Percentiles rank a stretch among this genome's conserved stretches.
These are phyloP conservation scores for Malurus cyaneus DNA, from an alignment of 2,113 vertebrate species.

Conservation along the genomic window DNA sequence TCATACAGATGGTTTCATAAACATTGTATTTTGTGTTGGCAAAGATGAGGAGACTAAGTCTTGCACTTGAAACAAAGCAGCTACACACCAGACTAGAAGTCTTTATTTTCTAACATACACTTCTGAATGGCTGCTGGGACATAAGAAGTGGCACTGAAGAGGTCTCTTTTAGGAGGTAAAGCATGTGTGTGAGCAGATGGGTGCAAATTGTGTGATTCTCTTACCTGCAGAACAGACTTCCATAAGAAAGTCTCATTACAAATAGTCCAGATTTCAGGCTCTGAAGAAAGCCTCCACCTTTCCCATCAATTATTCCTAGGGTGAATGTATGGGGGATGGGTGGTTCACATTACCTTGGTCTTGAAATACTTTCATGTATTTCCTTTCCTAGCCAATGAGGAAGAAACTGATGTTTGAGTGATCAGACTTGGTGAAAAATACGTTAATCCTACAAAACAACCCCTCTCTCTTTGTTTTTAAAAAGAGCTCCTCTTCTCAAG, in stretches of 20 bases:
- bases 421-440: neutral
- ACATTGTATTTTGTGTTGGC: neutral
- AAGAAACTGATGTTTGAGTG: neutral
- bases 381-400: neutral
- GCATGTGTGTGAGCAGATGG: fast-evolving
- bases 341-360: fast-evolving
- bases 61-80: neutral
- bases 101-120: neutral
- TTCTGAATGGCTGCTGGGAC: neutral
- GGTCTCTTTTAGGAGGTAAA: neutral
- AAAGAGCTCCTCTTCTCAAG: neutral
- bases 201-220: neutral
- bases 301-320: neutral
- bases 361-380: neutral
- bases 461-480: neutral
- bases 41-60: neutral
- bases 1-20: neutral
- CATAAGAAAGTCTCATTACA: neutral
- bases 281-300: neutral
- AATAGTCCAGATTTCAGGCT: neutral
- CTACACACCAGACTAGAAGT: neutral
- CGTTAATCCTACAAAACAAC: neutral
- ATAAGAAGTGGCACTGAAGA: neutral
- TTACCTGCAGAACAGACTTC: neutral
- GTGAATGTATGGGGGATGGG: neutral